Evolutionary conservation across 1,140 invertebrate genomes (phyloP), one percentile per base, ranked within the genome.

Genomic region (Drosophila kanapiae): DNA sequence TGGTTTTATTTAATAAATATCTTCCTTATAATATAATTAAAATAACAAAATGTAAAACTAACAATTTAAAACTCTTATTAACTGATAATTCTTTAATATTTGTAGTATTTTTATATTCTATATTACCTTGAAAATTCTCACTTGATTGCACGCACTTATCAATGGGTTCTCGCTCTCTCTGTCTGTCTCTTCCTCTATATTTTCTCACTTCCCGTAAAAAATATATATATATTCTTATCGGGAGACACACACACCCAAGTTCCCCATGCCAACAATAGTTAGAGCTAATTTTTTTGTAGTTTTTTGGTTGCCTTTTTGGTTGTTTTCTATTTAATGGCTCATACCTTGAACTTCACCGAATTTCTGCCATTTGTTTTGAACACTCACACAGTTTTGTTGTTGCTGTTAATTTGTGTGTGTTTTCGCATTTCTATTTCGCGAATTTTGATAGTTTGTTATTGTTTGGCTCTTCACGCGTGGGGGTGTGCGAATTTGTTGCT

Each of bases 271-370:
- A 48, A 59, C 68, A 56, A 54, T 80, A 70, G 69, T 82, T 79
- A 78, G 8, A 35, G 35, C 49, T 65, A 49, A 43, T 59, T 75
- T 65, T 65, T 51, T 43, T 27, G 47, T 72, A 64, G 53, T 70
- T 75, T 43, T 47, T 38, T 16, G n/a, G 37, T 49, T 69, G 38
- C 38, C 23, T 64, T 45, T 65, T 63, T 43, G 16, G 42, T 56
- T 65, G 62, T 70, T 67, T 82, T 77, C 54, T 60, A 70, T 83
- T 78, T 83, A 80, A 84, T 88, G 72, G 78, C 78, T 43, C 57
- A 91, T 90, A 91, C 90, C 90, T 91, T 91, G 90, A 91, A 91
- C 90, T 91, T 91, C 90, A 91, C 90, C 90, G 90, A 90, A 91
- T 91, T 91, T 91, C 90, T 56, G 82, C 65, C 74, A 84, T 91